Percentiles rank a stretch among this genome's conserved stretches.
These are phyloP conservation scores for Octomys mimax DNA, from an alignment of 2,797 vertebrate species.

Conservation along the genomic window DNA sequence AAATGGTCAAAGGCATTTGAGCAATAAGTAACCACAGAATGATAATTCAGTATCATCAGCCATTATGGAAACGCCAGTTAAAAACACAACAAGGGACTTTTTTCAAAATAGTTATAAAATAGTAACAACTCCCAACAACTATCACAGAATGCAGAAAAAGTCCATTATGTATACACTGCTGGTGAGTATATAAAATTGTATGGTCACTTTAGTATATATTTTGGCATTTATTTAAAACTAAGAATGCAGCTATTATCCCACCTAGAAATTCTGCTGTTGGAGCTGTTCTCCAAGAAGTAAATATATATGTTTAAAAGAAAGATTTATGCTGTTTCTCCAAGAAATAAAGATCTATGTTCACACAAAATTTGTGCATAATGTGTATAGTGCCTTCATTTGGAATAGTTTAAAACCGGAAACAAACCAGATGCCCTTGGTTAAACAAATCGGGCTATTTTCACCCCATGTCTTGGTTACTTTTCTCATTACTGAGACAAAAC, in stretches of 20 bases:
- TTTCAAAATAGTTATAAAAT: background rate
- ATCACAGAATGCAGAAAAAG: background rate
- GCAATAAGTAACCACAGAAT: background rate
- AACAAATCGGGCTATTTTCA: background rate
- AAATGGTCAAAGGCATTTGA: background rate
- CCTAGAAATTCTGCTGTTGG: background rate
- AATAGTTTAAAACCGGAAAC: background rate
- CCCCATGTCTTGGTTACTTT: background rate
- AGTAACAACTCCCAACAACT: background rate
- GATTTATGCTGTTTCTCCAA: too few relatives aligned
- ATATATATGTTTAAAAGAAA: too few relatives aligned
- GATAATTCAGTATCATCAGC: background rate
- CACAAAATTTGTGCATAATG: background rate
- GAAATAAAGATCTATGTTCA: background rate
- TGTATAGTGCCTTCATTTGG: background rate
- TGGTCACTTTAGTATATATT: background rate
- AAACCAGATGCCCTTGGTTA: background rate
- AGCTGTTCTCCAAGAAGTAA: background rate
- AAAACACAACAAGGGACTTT: background rate
- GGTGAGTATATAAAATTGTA: background rate
- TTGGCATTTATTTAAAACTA: background rate
- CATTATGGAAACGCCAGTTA: background rate
- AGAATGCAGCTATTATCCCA: background rate
- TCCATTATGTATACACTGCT: background rate
- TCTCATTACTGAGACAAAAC: too few relatives aligned